These are phyloP conservation scores for Papilio gigon DNA, from an alignment of 2,888 invertebrate genomes.

Conservation along the genomic window DNA sequence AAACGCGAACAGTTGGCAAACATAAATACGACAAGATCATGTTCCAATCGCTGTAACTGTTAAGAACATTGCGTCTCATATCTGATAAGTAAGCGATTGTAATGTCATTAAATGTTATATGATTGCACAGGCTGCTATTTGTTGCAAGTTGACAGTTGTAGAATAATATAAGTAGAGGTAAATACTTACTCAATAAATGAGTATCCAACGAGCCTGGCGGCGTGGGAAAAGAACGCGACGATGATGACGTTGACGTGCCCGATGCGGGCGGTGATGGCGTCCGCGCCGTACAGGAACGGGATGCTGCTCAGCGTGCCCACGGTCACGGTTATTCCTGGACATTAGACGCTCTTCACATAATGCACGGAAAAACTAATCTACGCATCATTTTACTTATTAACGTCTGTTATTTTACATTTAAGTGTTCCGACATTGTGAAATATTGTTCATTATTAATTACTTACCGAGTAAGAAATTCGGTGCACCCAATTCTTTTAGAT, in stretches of 20 bases:
- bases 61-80: constrained; percentile 47
- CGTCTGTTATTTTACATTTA: neutral
- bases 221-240: constrained; percentile 92
- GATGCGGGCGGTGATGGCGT: constrained; percentile 89
- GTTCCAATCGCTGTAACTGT: constrained; percentile 43
- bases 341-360: constrained; percentile 47
- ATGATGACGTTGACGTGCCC: constrained; percentile 93
- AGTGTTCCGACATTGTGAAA: neutral
- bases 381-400: constrained; percentile 36
- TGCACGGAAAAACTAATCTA: constrained; percentile 41
- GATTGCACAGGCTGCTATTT: constrained; percentile 42
- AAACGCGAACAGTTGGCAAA: constrained; percentile 4
- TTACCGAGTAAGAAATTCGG: constrained; percentile 91
- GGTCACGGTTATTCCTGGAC: constrained; percentile 89
- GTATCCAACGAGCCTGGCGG: constrained; percentile 90
- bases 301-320: constrained; percentile 92
- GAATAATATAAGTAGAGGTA: constrained; percentile 38
- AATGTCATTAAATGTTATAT: constrained; percentile 52
- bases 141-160: neutral
- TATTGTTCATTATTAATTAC: constrained; percentile 44
- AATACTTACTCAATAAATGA: constrained; percentile 90
- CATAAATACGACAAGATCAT: constrained; percentile 38
- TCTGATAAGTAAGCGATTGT: constrained; percentile 55
- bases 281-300: constrained; percentile 92
- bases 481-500: constrained; percentile 91